Base-by-base conservation (phyloP, 2,113 vertebrate genomes). In the Saccopteryx bilineata region DNA sequence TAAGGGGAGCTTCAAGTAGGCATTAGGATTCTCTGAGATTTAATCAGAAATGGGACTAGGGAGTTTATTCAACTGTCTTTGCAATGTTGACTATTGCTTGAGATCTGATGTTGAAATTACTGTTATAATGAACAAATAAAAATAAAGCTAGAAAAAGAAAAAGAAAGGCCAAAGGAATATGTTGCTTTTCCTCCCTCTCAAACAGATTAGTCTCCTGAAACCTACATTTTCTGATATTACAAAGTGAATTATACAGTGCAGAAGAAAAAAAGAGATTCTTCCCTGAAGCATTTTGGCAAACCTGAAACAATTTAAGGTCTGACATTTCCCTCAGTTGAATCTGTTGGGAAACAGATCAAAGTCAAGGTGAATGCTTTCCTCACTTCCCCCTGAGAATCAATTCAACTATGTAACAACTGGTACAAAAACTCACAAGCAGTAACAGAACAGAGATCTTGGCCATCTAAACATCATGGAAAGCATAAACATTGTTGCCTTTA, bases 321-420 rank as follows among this genome's bases (percentile, higher is more conserved):
- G 76, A 88, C 94, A 95, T 96, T 93, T 94, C 52, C 83, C 91
- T 82, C 66, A 89, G 89, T n/a, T 81, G 52, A 63, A 69, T 78
- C 56, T 93, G 78, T 96, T 93, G 95, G 95, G 88, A 95, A 93
- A 93, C 58, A 72, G 88, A 88, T 94, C 68, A 97, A 97, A 96
- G 82, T 93, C 91, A 92, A 96, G 66, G 81, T 94, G 86, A 92
- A 91, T 69, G 31, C 2, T 10, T 86, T 39, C 31, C 21, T 74
- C 9, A 63, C 18, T 90, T 66, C 3, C 50, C n/a, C 21, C 23
- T 78, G 86, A 96, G 65, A 91, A 17, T 72, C 1, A 1, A 50
- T 52, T 75, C 21, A 60, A 90, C 52, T 71, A 2, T 66, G 5
- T 11, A 93, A 79, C n/a, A 76, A 52, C 52, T 63, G 85, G 58